Base-by-base conservation (phyloP, 2,888 invertebrate species). In the Perizoma affinitatum region DNA sequence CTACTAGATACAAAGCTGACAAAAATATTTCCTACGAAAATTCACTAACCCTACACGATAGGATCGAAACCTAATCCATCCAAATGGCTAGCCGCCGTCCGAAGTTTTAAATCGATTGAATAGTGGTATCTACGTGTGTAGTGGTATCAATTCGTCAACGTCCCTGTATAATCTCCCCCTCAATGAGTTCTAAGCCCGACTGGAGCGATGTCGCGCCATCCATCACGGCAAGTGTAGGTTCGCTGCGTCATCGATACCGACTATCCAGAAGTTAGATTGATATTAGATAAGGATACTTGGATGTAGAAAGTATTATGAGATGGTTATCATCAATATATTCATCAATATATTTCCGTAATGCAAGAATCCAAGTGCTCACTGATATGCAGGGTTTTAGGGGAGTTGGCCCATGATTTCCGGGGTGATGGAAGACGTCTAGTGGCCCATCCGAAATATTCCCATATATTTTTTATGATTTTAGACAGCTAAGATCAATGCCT, bases 91-190 rank as follows among this genome's bases (percentile, higher is more conserved):
- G 61, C 59, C 65, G 55, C 48, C 63, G 67, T 66, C 66, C 66
- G 65, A 68, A 66, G 84, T 89, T 89, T 89, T 88, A 89, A 88
- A 88, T 83, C 85, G 83, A 88, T 88, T 86, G 83, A 84, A 87
- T 83, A 83, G 83, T 82, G 73, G 68, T 87, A 88, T 86, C 86
- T 85, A 79, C 82, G 79, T 82, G 84, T 81, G 76, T 78, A 84
- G 83, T 80, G 77, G 75, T 77, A 75, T 86, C 86, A 83, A 90
- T 90, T 84, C 87, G 88, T 90, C 90, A 90, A 88, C 84, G 91
- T 90, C 90, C 75, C 79, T 77, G 80, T 84, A 85, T 90, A 90
- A 90, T 89, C 88, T 89, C 78, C 79, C 80, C 84, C 84, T 87
- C 88, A 87, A 88, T 89, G 89, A 87, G 86, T 82, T 81, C 81